Conservation (phyloP, 2,797 vertebrate genomes). For the Tenualosa ilisha region DNA sequence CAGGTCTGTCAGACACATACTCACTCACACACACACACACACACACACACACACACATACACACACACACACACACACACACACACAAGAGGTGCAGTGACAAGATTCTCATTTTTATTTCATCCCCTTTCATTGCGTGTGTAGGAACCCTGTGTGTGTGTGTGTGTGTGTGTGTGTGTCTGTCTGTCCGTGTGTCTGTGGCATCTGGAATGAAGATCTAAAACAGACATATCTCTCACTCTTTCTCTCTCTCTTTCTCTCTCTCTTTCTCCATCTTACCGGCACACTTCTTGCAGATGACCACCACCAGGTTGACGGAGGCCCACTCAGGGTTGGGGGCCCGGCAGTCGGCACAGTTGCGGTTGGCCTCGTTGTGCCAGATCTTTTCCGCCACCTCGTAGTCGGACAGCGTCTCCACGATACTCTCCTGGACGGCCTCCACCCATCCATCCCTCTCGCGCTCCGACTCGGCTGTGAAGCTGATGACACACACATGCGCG, state of each 20-base stretch:
- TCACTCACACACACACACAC: not conserved
- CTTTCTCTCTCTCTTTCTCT: no score
- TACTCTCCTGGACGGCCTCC: slow-evolving; percentile 92
- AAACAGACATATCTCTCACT: no score
- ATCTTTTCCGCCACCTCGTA: slow-evolving; percentile 99
- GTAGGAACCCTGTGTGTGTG: no score
- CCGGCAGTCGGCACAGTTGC: slow-evolving; percentile 90
- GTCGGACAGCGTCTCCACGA: slow-evolving; percentile 94
- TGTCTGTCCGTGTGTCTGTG: no score
- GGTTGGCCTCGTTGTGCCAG: slow-evolving; percentile 96
- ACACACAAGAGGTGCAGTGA: no score
- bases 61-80: no score
- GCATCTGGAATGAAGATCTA: no score
- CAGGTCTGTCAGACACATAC: not conserved
- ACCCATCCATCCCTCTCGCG: slow-evolving; percentile 93
- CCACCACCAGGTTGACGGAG: slow-evolving; percentile 94
- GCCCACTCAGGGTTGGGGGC: slow-evolving; percentile 90
- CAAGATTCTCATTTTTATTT: no score
- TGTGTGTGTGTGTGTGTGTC: no score
- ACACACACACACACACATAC: no score
- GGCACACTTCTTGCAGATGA: slow-evolving; percentile 97
- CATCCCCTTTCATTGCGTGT: no score
- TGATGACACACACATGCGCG: slow-evolving; percentile 69
- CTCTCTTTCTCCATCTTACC: slow-evolving; percentile 74
- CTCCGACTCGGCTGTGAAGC: slow-evolving; percentile 93